phyloP scores from a whole-genome alignment of 2,888 invertebrate species.

The Sarcophaga caerulescens region DNA sequence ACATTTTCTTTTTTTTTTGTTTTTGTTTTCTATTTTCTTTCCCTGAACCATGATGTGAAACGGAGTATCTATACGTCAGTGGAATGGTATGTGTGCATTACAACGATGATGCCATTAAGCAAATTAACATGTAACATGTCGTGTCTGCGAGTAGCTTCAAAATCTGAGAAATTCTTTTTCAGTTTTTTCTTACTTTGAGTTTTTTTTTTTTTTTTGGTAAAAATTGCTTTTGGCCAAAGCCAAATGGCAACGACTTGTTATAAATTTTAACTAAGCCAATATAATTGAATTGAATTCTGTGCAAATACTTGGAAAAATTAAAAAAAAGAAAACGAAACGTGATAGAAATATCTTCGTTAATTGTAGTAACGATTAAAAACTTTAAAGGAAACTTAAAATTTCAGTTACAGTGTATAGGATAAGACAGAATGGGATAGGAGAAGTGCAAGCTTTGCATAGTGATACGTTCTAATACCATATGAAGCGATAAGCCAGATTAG shows the following conservation, averaged over 20 bases:
- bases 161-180: conserved; percentile 18
- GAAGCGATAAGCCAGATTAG: no score
- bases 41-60: conserved; percentile 17
- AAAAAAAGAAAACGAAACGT: background rate
- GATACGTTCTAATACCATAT: no score
- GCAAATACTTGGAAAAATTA: conserved; percentile 25
- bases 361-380: conserved; percentile 32
- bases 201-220: conserved; percentile 21
- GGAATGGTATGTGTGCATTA: conserved; percentile 16
- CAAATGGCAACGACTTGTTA: conserved; percentile 56
- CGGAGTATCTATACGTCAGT: background rate
- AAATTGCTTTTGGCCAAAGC: conserved; percentile 31
- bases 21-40: background rate
- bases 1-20: background rate
- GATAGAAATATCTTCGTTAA: conserved; percentile 18
- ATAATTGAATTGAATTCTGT: conserved; percentile 63
- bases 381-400: background rate
- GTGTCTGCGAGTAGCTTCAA: conserved; percentile 42
- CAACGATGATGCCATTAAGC: conserved; percentile 67
- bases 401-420: no score
- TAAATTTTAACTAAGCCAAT: conserved; percentile 63
- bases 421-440: no score
- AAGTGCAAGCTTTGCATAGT: no score
- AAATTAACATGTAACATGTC: conserved; percentile 69
- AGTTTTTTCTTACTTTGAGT: background rate